Base-by-base conservation (phyloP, 2,797 vertebrate genomes). In the Macropus fuliginosus region DNA sequence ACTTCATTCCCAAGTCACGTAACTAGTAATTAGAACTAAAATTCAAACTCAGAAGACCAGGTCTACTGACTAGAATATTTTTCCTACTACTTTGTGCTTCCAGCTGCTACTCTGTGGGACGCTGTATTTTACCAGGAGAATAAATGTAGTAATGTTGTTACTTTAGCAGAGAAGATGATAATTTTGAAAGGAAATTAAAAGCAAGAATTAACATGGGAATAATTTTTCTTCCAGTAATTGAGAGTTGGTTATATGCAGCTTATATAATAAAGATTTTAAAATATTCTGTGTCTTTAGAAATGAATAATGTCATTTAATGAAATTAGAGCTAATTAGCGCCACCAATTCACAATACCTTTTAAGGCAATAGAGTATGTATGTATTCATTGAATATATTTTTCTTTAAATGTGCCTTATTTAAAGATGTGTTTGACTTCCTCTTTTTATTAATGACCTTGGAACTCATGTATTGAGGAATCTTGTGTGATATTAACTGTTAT, bases 271-370 rank as follows among this genome's bases (percentile, higher is more conserved):
- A 59, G 87, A 96, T 89, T 59, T 18, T 2, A n/a, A 66, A 92
- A 55, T 90, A 5, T 18, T 93, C 81, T 91, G 11, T 57, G 29
- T 57, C 91, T 34, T 97, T 55, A 95, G 56, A 95, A 56, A 95
- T 91, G 21, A 92, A 66, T 95, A 95, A 94, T 95, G 74, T 96
- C 54, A 92, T 92, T 55, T 91, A 91, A 57, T 91, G 54, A 12
- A 28, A 74, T 95, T 87, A 87, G 95, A 87, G 34, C 62, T 21
- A 74, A 74, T 40, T 74, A n/a, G 62, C 13, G n/a, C 34, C 5
- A 74, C 16, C 34, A 74, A n/a, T 74, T 18, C 34, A n/a, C 14
- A 34, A 40, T n/a, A 74, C 62, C 29, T 74, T 74, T 59, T 59
- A 59, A 59, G 29, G 57, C 57, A 31, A 59, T 31, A 31, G 57